These are phyloP conservation scores for Halichondria panicea DNA, from an alignment of 37 sponge, comb jelly and placozoan genomes.

Conservation along the genomic window DNA sequence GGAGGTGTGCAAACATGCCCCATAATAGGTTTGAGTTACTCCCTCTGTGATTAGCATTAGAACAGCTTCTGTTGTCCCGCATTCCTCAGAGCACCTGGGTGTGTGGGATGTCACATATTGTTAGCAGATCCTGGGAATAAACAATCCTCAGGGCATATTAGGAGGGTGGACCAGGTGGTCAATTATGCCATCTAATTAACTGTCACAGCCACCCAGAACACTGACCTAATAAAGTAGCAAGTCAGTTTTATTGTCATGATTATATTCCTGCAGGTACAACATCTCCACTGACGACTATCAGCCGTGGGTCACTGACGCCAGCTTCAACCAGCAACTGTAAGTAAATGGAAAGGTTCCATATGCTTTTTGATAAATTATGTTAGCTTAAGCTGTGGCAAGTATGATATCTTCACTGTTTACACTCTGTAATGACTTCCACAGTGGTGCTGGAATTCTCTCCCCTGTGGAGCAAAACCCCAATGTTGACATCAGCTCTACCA, in stretches of 20 bases:
- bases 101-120: no score
- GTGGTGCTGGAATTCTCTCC: slow-evolving; percentile 58
- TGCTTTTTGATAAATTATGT: background rate
- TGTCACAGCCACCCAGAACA: no score
- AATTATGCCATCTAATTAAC: no score
- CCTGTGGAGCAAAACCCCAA: slow-evolving; percentile 92
- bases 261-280: slow-evolving; percentile 83
- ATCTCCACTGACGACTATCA: slow-evolving; percentile 99
- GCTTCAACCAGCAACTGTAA: slow-evolving; percentile 77
- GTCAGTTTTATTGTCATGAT: background rate
- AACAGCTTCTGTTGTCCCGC: no score
- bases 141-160: no score
- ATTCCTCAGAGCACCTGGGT: no score
- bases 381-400: background rate
- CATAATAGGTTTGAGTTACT: no score
- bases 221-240: no score
- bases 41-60: no score
- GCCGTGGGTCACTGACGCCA: slow-evolving; percentile 82
- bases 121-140: no score
- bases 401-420: background rate
- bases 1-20: no score
- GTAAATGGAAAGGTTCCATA: background rate
- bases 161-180: no score
- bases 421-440: slow-evolving; percentile 3
- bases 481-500: slow-evolving; percentile 81